Percentiles rank a stretch among this genome's conserved stretches.
Evolutionary conservation across 1,140 invertebrate species (phyloP).

Genomic region (Myzus persicae): DNA sequence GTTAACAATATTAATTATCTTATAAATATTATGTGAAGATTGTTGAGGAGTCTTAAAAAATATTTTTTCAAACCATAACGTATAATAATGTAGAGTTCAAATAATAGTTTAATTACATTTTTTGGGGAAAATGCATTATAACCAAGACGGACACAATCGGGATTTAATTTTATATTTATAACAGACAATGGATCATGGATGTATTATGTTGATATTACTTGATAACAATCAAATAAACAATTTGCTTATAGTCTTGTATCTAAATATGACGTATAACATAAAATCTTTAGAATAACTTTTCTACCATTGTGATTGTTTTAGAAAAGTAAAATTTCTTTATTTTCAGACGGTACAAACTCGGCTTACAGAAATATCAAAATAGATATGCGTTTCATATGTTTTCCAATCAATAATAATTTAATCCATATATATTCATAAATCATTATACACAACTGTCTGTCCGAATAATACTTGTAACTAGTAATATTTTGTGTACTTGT

Average conservation of each 20-base stretch:
- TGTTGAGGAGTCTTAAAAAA: not conserved
- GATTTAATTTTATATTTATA: not conserved
- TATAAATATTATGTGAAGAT: not conserved
- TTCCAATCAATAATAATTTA: too few relatives aligned
- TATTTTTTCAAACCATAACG: not conserved
- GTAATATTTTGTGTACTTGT: not conserved
- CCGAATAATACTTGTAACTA: not conserved
- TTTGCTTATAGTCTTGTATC: not conserved
- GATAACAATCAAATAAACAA: not conserved
- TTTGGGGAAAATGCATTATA: not conserved
- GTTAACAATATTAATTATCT: not conserved
- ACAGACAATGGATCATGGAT: not conserved
- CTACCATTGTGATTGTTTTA: not conserved
- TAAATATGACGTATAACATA: not conserved
- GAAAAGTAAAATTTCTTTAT: not conserved
- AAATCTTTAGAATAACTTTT: not conserved
- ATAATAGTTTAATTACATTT: not conserved
- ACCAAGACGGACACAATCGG: not conserved
- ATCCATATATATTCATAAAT: too few relatives aligned
- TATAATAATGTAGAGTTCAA: not conserved
- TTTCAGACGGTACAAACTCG: not conserved
- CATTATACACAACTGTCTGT: not conserved
- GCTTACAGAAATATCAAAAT: not conserved
- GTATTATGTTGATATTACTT: not conserved
- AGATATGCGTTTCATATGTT: too few relatives aligned